Conservation (phyloP, 2,113 vertebrate genomes). For the Cephalopterus ornatus region DNA sequence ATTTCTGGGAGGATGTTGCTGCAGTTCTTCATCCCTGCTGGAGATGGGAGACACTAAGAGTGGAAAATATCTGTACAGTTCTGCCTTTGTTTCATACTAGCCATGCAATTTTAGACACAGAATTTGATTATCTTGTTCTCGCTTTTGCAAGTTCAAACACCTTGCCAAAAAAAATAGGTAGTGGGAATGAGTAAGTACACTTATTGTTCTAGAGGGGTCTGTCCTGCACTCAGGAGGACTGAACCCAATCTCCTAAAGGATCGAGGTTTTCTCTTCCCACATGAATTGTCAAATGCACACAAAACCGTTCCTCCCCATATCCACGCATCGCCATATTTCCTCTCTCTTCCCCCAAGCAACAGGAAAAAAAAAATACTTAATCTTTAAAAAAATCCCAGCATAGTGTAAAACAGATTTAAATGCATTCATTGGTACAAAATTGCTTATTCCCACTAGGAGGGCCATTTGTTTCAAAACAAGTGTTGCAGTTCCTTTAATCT, state of each 20-base stretch:
- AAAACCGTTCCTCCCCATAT: background rate
- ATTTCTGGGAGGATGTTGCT: background rate
- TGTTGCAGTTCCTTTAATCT: background rate
- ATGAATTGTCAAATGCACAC: background rate
- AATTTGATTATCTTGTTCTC: background rate
- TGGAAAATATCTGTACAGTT: background rate
- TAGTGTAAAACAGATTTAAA: background rate
- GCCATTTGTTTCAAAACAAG: background rate
- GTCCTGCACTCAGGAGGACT: background rate
- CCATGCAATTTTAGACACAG: background rate
- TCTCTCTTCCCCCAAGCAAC: background rate
- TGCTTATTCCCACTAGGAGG: background rate
- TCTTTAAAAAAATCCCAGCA: accelerated
- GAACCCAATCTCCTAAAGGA: background rate
- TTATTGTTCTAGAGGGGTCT: background rate
- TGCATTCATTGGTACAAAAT: background rate
- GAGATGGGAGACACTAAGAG: background rate
- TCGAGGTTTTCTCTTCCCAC: background rate
- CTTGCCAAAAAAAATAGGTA: background rate
- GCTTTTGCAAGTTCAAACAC: background rate
- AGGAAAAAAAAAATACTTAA: background rate
- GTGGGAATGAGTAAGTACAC: background rate
- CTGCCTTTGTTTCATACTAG: background rate
- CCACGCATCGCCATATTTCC: background rate
- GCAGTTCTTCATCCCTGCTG: background rate